phyloP scores from a whole-genome alignment of 2,888 invertebrate genomes.

The Cosmorhoe ocellata region DNA sequence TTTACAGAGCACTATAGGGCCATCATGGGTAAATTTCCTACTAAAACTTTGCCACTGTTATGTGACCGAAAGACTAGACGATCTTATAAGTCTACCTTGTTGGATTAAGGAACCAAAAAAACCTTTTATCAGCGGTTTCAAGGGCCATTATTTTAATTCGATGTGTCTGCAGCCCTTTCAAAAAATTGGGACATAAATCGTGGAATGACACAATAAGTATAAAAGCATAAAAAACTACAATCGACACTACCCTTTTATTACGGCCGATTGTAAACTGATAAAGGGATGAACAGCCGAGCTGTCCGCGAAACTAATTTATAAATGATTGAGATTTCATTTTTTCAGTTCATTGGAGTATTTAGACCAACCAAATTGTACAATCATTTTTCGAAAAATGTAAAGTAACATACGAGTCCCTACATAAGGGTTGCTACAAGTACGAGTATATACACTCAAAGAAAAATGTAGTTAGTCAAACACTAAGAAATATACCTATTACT shows the following conservation, averaged over 20 bases:
- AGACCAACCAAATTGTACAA: too few species aligned
- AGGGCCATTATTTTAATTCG: conserved; percentile 55
- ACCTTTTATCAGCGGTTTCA: conserved; percentile 54
- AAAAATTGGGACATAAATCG: conserved; percentile 61
- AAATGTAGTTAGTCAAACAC: too few species aligned
- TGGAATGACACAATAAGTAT: conserved; percentile 62
- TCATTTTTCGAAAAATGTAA: too few species aligned
- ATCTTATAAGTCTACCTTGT: too few species aligned
- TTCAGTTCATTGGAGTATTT: conserved; percentile 39
- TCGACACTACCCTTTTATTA: conserved; percentile 77
- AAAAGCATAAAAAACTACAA: conserved; percentile 65
- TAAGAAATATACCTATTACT: too few species aligned
- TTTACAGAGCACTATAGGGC: too few species aligned
- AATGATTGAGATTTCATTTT: conserved; percentile 79
- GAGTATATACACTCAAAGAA: too few species aligned
- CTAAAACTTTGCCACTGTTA: too few species aligned
- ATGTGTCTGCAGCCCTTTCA: conserved; percentile 49
- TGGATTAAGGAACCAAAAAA: not conserved
- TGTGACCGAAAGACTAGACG: too few species aligned
- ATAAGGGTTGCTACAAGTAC: too few species aligned
- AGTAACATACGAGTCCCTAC: too few species aligned
- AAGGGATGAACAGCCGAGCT: conserved; percentile 76
- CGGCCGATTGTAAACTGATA: conserved; percentile 75
- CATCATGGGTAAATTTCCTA: too few species aligned
- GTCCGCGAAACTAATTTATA: conserved; percentile 81